A percentile compares a stretch with the other conserved stretches of the same genome.
These are phyloP conservation scores for Agriopis aurantiaria DNA, from an alignment of 2,888 invertebrate species.

Conservation along the genomic window DNA sequence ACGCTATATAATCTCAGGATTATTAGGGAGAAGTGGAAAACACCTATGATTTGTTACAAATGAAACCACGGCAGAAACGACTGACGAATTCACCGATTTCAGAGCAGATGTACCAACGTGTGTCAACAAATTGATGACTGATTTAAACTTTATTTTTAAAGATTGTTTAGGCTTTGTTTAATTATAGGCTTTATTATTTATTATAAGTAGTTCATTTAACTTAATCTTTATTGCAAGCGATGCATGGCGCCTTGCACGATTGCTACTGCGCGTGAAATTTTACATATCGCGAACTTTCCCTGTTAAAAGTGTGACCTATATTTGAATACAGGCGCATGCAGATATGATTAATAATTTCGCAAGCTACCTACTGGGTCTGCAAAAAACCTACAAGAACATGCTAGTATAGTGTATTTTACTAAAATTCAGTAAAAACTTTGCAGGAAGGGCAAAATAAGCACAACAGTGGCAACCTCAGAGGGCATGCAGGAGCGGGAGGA, in stretches of 20 bases:
- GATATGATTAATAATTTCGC: no score
- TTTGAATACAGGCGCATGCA: no score
- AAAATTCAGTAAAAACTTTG: background rate
- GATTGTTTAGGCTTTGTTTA: no score
- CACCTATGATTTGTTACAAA: background rate
- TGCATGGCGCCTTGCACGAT: no score
- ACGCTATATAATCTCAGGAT: background rate
- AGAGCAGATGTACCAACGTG: background rate
- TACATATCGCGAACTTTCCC: no score
- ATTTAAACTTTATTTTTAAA: background rate
- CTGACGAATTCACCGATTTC: background rate
- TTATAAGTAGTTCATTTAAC: no score
- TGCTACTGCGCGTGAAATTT: no score
- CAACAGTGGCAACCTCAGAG: conserved; percentile 71
- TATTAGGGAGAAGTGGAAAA: background rate
- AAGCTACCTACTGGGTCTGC: background rate
- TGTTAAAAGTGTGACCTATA: no score
- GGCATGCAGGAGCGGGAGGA: conserved; percentile 84
- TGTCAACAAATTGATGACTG: background rate
- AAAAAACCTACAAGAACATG: background rate
- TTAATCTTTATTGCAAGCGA: no score
- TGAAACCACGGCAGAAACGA: background rate
- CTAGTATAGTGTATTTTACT: background rate
- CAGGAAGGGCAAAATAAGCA: conserved; percentile 79
- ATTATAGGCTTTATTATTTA: no score